Percentiles rank a stretch among this genome's conserved stretches.
phyloP scores from a whole-genome alignment of 1,140 invertebrate species.

The Thaumatotibia leucotreta region DNA sequence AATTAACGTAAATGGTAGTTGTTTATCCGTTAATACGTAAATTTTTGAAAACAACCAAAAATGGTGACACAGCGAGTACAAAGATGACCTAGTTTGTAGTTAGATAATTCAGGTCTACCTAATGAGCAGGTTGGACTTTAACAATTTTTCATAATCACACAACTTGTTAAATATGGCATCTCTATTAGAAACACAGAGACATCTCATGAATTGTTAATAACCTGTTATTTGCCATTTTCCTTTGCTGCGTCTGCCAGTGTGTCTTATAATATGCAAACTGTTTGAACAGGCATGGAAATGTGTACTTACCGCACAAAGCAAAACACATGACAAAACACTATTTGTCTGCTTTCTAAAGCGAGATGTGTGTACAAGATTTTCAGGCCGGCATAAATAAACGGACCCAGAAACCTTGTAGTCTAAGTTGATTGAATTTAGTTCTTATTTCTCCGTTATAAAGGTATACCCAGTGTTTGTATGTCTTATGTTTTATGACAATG shows the following conservation, averaged over 20 bases:
- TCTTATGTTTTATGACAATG: slow-evolving; percentile 25
- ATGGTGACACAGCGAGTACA: no score
- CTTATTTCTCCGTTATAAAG: not conserved
- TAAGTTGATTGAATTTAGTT: not conserved
- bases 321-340: not conserved
- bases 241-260: not conserved
- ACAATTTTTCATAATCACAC: no score
- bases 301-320: slow-evolving; percentile 2
- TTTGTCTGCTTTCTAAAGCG: slow-evolving; percentile 5
- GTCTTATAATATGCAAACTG: not conserved
- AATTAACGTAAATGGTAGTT: no score
- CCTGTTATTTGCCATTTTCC: slow-evolving; percentile 1
- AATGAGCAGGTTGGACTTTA: no score
- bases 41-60: no score
- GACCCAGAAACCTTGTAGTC: not conserved
- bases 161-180: not conserved
- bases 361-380: slow-evolving; percentile 4
- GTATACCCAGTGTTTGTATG: not conserved
- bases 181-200: no score
- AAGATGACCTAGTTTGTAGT: no score
- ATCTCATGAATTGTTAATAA: slow-evolving; percentile 4
- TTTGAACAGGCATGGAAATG: slow-evolving; percentile 1
- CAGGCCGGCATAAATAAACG: not conserved
- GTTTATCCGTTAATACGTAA: no score
- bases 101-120: no score